These are phyloP conservation scores for Yponomeuta sedellus DNA, from an alignment of 2,888 invertebrate genomes.

Conservation along the genomic window DNA sequence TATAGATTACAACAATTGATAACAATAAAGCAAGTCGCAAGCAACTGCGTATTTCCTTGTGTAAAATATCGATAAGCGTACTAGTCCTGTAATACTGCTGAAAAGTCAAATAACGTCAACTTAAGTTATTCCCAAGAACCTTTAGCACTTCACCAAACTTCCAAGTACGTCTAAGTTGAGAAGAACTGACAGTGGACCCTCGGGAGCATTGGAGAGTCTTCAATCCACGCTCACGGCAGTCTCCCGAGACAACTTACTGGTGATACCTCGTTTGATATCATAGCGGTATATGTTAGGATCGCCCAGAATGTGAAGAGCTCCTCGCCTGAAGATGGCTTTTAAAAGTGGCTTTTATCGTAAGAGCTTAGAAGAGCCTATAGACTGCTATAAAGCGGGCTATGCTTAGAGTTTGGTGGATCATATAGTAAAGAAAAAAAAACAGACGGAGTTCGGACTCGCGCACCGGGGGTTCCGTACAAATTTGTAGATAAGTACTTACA, in stretches of 20 bases:
- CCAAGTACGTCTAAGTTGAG: neutral
- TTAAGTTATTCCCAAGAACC: neutral
- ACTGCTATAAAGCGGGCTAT: no score
- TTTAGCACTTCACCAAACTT: neutral
- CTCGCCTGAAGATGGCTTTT: neutral
- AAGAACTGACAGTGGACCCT: neutral
- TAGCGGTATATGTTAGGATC: neutral
- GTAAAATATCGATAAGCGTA: no score
- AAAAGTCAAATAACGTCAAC: neutral
- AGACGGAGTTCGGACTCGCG: no score
- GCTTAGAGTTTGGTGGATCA: no score
- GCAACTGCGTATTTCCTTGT: no score
- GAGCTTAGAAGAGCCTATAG: neutral
- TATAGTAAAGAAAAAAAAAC: no score
- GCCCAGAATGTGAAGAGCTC: neutral
- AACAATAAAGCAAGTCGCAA: no score
- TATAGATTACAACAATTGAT: no score
- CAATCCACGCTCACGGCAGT: neutral
- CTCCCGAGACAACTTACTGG: neutral
- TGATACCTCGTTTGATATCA: neutral
- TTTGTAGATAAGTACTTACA: no score
- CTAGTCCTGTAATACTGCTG: no score
- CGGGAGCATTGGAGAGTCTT: neutral
- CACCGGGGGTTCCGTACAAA: no score
- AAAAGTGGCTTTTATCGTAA: neutral